Base-by-base conservation (phyloP, 2,113 vertebrate species). In the Pardalotus punctatus region DNA sequence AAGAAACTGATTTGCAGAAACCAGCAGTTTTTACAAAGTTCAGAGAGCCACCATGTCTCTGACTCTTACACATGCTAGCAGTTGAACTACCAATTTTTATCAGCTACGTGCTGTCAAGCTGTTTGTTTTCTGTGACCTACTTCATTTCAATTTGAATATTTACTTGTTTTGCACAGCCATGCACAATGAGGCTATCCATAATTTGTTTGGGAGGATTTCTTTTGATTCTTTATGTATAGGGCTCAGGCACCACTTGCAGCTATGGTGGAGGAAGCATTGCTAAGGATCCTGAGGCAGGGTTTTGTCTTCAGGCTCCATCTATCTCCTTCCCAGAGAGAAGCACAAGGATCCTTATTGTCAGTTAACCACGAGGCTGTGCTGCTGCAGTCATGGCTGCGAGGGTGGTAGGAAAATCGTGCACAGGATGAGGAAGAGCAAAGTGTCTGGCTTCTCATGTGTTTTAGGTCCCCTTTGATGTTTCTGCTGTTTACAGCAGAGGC, bases 61-160 rank as follows among this genome's bases (percentile, higher is more conserved):
- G 61, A 67, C 36, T 94, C 48, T 79, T 84, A 27, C 83, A 50
- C 50, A 28, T 69, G 54, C 70, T 82, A 56, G 66, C 1, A 4
- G 28, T 72, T 76, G 70, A 92, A 31, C 57, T 76, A 80, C 50
- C 25, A 76, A 21, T 86, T 85, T 88, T 27, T 81, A 61, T 83
- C 58, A 88, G n/a, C 54, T 64, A 54, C 29, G 28, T 66, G 33
- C 79, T 94, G 76, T 82, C 85, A 80, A 61, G 17, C 10, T 79
- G 45, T 93, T 95, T 93, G 40, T 80, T 93, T 88, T 88, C 85
- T 73, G 45, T 95, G 85, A 90, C 94, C 92, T 83, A 80, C 74
- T 88, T 95, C 1, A 62, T 90, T 88, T 90, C 38, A 94, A 20
- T 77, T 50, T 79, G 81, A 82, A 29, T 90, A 82, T 95, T 90